Percentiles rank a stretch among this genome's conserved stretches.
Evolutionary conservation across 2,888 invertebrate species (phyloP).

Genomic region (Tuberolachnus salignus): DNA sequence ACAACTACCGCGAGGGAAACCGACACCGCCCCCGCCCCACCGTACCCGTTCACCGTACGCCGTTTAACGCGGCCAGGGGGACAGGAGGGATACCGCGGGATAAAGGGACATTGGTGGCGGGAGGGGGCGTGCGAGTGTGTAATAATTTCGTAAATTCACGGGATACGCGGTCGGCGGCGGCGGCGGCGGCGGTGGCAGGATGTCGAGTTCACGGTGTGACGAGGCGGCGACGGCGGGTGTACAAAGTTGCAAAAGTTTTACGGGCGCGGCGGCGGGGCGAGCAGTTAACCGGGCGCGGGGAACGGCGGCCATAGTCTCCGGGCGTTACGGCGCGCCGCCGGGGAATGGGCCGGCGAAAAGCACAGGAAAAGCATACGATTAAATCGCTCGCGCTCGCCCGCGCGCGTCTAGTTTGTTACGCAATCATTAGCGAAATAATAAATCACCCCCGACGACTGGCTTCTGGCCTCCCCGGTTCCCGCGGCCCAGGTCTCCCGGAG

Average conservation of each 20-base stretch:
- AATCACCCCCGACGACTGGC: conserved; percentile 47
- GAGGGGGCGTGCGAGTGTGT: neutral
- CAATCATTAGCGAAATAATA: conserved; percentile 55
- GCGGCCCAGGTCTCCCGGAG: conserved; percentile 24
- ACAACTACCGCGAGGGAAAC: conserved; percentile 23
- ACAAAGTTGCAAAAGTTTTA: conserved; percentile 7
- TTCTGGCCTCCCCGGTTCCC: conserved; percentile 13
- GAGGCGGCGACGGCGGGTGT: neutral
- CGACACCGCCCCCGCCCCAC: neutral
- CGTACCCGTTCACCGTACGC: neutral
- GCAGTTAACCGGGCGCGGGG: neutral
- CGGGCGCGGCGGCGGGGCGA: neutral
- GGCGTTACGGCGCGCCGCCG: neutral
- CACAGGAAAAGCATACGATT: conserved; percentile 54
- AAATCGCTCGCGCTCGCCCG: conserved; percentile 24
- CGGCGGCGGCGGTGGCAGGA: neutral
- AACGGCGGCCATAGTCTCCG: no score
- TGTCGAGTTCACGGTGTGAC: no score
- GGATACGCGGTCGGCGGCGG: neutral
- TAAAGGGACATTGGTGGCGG: neutral
- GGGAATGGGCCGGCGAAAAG: neutral
- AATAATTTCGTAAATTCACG: conserved; percentile 31
- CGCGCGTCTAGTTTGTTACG: conserved; percentile 49
- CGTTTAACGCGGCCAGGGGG: no score
- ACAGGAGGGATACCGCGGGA: neutral